phyloP scores from a whole-genome alignment of 2,113 vertebrate species.

The Gobius niger region DNA sequence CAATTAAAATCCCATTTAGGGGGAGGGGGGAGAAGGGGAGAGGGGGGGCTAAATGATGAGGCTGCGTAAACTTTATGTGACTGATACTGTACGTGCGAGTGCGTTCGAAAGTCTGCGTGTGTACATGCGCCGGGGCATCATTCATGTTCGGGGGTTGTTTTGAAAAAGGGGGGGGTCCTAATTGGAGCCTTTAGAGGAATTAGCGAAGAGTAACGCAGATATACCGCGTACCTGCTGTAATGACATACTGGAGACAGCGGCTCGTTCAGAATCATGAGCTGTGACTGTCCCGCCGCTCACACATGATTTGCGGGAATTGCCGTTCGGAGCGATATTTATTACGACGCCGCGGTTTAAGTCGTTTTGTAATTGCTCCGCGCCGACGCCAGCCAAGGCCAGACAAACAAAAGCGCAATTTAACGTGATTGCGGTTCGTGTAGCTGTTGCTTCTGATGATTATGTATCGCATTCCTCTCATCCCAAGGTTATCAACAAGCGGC shows the following conservation, averaged over 20 bases:
- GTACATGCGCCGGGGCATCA: background rate
- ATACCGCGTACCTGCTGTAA: slow-evolving; percentile 34
- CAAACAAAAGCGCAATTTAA: too few species aligned
- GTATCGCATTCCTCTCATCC: too few species aligned
- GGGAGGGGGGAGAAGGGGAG: too few species aligned
- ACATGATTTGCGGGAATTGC: background rate
- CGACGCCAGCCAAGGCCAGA: too few species aligned
- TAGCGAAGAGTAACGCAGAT: slow-evolving; percentile 57
- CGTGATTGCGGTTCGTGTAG: too few species aligned
- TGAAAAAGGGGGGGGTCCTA: slow-evolving; percentile 46
- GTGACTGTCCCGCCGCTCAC: background rate
- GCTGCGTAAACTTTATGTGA: slow-evolving; percentile 75
- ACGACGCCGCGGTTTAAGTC: background rate
- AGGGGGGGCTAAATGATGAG: slow-evolving; percentile 83
- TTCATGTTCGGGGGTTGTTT: background rate
- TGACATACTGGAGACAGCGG: slow-evolving; percentile 40
- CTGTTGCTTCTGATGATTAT: too few species aligned
- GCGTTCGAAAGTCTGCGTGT: slow-evolving; percentile 36
- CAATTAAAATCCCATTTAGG: slow-evolving; percentile 95
- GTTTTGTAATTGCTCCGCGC: background rate
- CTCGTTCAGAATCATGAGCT: slow-evolving; percentile 12
- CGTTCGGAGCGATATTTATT: background rate
- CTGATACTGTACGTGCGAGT: slow-evolving; percentile 63
- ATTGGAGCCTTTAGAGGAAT: slow-evolving; percentile 65
- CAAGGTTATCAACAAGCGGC: too few species aligned